phyloP scores from a whole-genome alignment of 92 coral and sea anemone genomes.

The Metridium senile region DNA sequence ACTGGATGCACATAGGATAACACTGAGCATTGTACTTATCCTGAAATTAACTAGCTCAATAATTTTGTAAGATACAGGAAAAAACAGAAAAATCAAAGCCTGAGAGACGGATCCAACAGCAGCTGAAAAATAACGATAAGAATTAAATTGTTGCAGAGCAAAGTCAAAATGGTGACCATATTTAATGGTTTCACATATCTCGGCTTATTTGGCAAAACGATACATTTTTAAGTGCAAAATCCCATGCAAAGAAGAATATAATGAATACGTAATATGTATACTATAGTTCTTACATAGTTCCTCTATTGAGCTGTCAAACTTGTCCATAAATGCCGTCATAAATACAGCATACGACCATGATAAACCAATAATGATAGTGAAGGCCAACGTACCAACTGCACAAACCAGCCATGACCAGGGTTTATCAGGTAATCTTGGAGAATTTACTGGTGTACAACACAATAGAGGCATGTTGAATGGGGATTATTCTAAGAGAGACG shows the following conservation, averaged over 20 bases:
- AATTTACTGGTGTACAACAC: neutral
- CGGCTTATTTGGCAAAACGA: no score
- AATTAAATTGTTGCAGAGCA: neutral
- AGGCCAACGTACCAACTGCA: neutral
- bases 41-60: neutral
- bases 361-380: constrained; percentile 3
- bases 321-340: neutral
- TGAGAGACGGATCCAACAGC: neutral
- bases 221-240: no score
- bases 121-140: neutral
- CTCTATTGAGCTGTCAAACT: constrained; percentile 7
- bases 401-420: constrained; percentile 19
- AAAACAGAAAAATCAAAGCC: neutral
- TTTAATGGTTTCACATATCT: no score
- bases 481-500: no score
- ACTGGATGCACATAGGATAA: constrained; percentile 4
- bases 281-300: constrained; percentile 10
- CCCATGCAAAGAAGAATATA: no score
- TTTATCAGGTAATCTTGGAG: constrained; percentile 7
- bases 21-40: neutral
- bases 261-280: no score
- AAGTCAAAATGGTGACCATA: no score
- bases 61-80: neutral
- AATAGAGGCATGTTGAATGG: neutral
- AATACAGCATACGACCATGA: neutral